These are phyloP conservation scores for Aelia acuminata DNA, from an alignment of 2,888 invertebrate genomes.

Conservation along the genomic window DNA sequence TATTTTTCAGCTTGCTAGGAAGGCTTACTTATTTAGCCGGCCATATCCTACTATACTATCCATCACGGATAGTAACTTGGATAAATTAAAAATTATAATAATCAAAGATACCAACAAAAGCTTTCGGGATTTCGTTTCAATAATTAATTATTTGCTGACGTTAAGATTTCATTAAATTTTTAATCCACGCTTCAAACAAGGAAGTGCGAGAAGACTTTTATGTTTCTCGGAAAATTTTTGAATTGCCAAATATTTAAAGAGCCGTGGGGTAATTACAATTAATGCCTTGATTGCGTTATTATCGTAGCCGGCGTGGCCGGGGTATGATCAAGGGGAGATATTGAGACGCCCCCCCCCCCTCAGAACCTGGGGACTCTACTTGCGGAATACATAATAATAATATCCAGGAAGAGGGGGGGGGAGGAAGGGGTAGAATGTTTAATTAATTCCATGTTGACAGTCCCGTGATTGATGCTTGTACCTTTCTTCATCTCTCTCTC, in stretches of 20 bases:
- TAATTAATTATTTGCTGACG: too few relatives aligned
- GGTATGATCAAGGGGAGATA: conserved; percentile 13
- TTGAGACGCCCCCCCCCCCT: not conserved
- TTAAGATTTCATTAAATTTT: not conserved
- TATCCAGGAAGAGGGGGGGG: conserved; percentile 42
- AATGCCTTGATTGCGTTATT: not conserved
- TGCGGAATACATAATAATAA: conserved; percentile 60
- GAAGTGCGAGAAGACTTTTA: not conserved
- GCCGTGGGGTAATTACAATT: not conserved
- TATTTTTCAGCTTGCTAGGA: too few relatives aligned
- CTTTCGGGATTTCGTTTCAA: too few relatives aligned
- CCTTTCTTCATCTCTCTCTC: conserved; percentile 63
- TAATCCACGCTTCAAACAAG: not conserved
- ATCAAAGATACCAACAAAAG: too few relatives aligned
- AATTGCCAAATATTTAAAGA: not conserved
- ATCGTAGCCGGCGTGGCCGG: not conserved
- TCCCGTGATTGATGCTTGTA: conserved; percentile 65
- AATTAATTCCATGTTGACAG: conserved; percentile 65
- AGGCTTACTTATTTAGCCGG: too few relatives aligned
- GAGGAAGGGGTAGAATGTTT: conserved; percentile 63
- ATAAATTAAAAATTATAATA: too few relatives aligned
- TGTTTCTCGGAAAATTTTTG: not conserved
- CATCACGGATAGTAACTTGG: too few relatives aligned
- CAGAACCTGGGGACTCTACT: conserved; percentile 44
- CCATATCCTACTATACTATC: too few relatives aligned